Conservation (phyloP, 2,113 vertebrate genomes). For the Protomyctophum bolini region DNA sequence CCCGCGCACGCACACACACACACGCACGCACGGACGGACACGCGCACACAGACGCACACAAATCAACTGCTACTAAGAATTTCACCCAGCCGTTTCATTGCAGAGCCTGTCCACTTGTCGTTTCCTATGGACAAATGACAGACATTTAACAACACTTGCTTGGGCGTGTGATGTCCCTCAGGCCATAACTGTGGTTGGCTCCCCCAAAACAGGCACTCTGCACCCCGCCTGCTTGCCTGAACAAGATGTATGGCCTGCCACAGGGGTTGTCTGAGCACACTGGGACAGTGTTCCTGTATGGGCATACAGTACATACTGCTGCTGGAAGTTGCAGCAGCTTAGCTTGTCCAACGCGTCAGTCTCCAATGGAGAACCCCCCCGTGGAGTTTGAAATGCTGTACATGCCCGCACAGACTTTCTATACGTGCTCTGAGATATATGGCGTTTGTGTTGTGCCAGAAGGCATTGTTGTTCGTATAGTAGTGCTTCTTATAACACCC, state of each 20-base stretch:
- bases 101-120: background rate
- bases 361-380: background rate
- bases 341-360: constrained; percentile 36
- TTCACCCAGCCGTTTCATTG: background rate
- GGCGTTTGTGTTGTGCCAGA: background rate
- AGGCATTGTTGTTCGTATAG: too few species aligned
- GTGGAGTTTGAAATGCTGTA: constrained; percentile 20
- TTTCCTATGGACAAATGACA: constrained; percentile 50
- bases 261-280: constrained; percentile 1
- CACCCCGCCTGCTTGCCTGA: constrained; percentile 41
- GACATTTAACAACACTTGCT: constrained; percentile 34
- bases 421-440: constrained; percentile 40
- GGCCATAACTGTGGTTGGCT: constrained; percentile 47
- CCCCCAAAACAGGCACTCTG: constrained; percentile 57
- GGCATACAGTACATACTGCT: constrained; percentile 31
- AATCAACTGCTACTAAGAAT: background rate
- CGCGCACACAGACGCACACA: background rate
- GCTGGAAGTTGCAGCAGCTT: constrained; percentile 30
- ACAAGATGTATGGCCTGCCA: constrained; percentile 59
- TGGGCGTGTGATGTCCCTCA: constrained; percentile 33
- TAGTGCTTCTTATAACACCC: too few species aligned
- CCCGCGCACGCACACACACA: background rate
- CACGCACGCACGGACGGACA: background rate
- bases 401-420: constrained; percentile 28
- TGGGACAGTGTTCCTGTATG: constrained; percentile 52